Evolutionary conservation across 1,140 invertebrate species (phyloP).

Genomic region (Neoseiulus cucumeris): DNA sequence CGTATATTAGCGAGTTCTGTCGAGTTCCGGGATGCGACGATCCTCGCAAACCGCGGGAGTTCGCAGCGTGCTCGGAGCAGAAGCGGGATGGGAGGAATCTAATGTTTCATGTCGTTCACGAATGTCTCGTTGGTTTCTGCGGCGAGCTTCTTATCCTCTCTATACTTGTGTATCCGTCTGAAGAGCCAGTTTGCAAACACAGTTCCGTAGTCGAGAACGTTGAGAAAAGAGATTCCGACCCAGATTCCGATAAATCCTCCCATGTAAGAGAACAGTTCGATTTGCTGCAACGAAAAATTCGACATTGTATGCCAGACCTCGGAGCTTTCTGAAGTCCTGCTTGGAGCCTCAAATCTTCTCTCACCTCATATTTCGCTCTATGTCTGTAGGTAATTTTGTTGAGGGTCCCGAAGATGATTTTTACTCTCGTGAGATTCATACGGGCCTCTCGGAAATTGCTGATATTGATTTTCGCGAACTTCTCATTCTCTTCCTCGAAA

Average conservation of each 20-base stretch:
- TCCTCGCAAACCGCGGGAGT: too few species aligned
- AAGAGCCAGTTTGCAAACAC: background rate
- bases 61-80: too few species aligned
- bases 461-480: background rate
- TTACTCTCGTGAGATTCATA: background rate
- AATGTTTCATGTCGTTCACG: too few species aligned
- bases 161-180: background rate
- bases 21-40: too few species aligned
- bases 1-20: too few species aligned
- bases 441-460: background rate
- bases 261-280: conserved; percentile 17
- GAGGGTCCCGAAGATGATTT: background rate
- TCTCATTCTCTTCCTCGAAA: conserved; percentile 1
- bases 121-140: too few species aligned
- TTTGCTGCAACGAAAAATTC: conserved; percentile 11
- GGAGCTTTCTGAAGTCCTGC: too few species aligned
- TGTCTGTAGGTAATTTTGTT: conserved; percentile 14
- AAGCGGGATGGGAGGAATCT: too few species aligned
- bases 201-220: conserved; percentile 12
- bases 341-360: too few species aligned
- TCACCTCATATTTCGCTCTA: conserved; percentile 17
- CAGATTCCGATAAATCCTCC: conserved; percentile 18
- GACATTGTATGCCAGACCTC: background rate
- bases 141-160: background rate
- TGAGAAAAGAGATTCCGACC: conserved; percentile 17